Evolutionary conservation across 2,888 invertebrate genomes (phyloP), one percentile per base, ranked within the genome.

Genomic region (Antheraea assamensis): DNA sequence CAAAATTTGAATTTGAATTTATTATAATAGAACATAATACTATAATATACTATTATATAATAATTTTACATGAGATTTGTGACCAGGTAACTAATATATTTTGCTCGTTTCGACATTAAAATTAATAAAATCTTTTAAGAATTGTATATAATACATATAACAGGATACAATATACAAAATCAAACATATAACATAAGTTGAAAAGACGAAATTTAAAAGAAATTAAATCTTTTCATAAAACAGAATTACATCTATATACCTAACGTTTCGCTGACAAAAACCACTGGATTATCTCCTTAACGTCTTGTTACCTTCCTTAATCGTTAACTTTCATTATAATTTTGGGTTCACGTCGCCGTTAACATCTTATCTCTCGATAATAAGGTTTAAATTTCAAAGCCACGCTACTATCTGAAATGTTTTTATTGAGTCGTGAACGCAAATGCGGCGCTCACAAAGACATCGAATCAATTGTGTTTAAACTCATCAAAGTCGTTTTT

Each of bases 271-370:
- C 68, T 68, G 68, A 68, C 68, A 68, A 68, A 68, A 68, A 35
- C 17, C 68, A 68, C 68, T 68, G 68, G 68, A 68, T 68, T 68
- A 68, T 35, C 19, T 8, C 31, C 68, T 35, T 68, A 68, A 68
- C n/a, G n/a, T 68, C 68, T 68, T 68, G 68, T 68, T 68, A 68
- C 68, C 68, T 35, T 35, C 68, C 35, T 35, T 68, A 68, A 68
- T 68, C 71, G 52, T 58, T 52, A 71, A 71, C 71, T 71, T 71
- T 71, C 71, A 58, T 71, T 71, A 35, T 71, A 71, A 71, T 71
- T 35, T 31, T 17, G 31, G 55, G 71, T 52, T 71, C 52, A 24
- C 58, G 35, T 71, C 58, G n/a, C 31, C 71, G 58, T 71, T 55
- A 71, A 35, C 47, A 52, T 58, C 55, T 71, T 71, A 71, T 58